Evolutionary conservation across 1,140 invertebrate genomes (phyloP).

Genomic region (Eumeta japonica): DNA sequence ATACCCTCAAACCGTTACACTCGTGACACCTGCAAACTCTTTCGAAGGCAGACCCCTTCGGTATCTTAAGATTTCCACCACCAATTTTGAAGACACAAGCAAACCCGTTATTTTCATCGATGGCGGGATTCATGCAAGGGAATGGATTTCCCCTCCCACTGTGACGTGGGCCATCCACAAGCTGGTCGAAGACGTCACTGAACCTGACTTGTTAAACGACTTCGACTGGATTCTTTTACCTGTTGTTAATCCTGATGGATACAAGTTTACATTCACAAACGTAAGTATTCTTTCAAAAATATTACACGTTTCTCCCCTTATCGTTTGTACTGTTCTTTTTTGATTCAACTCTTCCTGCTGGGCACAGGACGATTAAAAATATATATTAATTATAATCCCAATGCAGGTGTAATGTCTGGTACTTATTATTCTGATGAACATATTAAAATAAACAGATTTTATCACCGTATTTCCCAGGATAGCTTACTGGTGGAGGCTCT

Average conservation of each 20-base stretch:
- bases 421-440: too few species aligned
- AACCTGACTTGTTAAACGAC: conserved; percentile 40
- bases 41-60: conserved; percentile 52
- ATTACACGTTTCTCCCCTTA: too few species aligned
- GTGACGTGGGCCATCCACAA: conserved; percentile 66
- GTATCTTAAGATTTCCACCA: conserved; percentile 44
- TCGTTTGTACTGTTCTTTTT: too few species aligned
- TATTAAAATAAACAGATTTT: too few species aligned
- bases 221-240: conserved; percentile 52
- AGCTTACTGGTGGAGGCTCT: too few species aligned
- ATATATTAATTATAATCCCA: too few species aligned
- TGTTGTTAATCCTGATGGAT: conserved; percentile 60
- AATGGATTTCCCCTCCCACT: conserved; percentile 68
- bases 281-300: conserved; percentile 26
- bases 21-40: conserved; percentile 50
- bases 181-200: conserved; percentile 60
- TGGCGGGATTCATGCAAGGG: conserved; percentile 60
- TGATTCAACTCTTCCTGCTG: too few species aligned
- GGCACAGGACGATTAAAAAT: too few species aligned
- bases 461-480: too few species aligned
- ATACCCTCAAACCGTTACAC: conserved; percentile 41
- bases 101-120: conserved; percentile 61
- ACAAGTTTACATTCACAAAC: conserved; percentile 32
- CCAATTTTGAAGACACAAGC: conserved; percentile 27
- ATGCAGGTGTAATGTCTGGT: too few species aligned